Percentiles rank a stretch among this genome's conserved stretches.
Evolutionary conservation across 1,140 invertebrate genomes (phyloP).

Genomic region (Oryzaephilus surinamensis): DNA sequence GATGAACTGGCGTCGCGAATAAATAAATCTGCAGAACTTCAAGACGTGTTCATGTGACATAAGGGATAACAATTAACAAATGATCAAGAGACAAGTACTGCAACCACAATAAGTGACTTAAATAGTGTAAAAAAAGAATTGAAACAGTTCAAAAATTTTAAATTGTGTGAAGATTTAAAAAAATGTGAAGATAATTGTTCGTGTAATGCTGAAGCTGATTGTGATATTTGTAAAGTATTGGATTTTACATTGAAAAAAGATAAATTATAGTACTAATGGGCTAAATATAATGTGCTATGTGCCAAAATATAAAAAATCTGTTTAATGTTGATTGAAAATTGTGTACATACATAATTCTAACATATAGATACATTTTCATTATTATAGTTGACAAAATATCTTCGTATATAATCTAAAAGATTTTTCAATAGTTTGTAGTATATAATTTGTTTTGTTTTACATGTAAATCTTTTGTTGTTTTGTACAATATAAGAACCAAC

Average conservation of each 20-base stretch:
- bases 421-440: too few species aligned
- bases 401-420: too few species aligned
- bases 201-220: constrained; percentile 32
- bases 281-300: neutral
- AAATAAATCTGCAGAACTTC: constrained; percentile 27
- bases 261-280: constrained; percentile 21
- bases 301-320: too few species aligned
- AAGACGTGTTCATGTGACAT: constrained; percentile 56
- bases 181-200: constrained; percentile 34
- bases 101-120: constrained; percentile 10
- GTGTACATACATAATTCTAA: too few species aligned
- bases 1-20: constrained; percentile 45
- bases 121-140: constrained; percentile 27
- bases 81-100: constrained; percentile 11
- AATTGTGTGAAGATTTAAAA: constrained; percentile 32
- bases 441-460: too few species aligned
- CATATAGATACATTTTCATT: too few species aligned
- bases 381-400: too few species aligned
- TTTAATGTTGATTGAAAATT: too few species aligned
- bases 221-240: constrained; percentile 35
- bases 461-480: too few species aligned
- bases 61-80: constrained; percentile 29
- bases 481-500: too few species aligned
- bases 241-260: constrained; percentile 34
- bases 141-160: constrained; percentile 32